These are phyloP conservation scores for Hemicentrotus pulcherrimus DNA, from an alignment of 35 echinoderm and acorn worm species.

Conservation along the genomic window DNA sequence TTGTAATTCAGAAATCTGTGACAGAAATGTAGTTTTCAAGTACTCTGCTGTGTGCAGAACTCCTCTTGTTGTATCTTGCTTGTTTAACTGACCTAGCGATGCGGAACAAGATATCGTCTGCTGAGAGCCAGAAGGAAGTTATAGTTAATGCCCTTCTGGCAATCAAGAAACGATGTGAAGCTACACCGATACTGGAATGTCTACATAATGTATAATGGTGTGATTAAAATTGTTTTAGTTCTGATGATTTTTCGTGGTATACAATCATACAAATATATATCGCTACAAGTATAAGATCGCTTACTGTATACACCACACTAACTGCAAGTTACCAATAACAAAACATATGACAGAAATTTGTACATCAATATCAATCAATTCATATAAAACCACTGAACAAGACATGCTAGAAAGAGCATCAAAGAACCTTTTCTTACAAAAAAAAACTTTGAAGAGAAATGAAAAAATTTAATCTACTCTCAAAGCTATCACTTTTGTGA, in stretches of 20 bases:
- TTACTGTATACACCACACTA: neutral
- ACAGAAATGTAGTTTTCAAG: neutral
- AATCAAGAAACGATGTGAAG: neutral
- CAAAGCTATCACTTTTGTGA: neutral
- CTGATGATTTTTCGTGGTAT: neutral
- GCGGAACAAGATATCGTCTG: too few species aligned
- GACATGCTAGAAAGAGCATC: neutral
- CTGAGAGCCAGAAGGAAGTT: too few species aligned
- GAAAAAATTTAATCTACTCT: neutral
- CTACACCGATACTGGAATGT: neutral
- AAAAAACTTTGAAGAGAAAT: neutral
- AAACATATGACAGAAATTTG: neutral
- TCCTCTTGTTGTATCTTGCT: neutral
- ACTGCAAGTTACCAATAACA: neutral
- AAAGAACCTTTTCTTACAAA: neutral
- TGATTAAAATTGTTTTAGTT: neutral
- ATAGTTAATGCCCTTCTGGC: too few species aligned
- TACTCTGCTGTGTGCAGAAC: neutral
- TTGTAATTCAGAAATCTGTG: too few species aligned
- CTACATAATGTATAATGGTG: neutral
- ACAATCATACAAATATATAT: neutral
- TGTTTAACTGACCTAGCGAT: too few species aligned
- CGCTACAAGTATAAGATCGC: neutral
- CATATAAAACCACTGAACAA: neutral
- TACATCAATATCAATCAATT: neutral